Evolutionary conservation across 2,797 vertebrate genomes (phyloP), one percentile per base, ranked within the genome.

Genomic region (Scyliorhinus canicula): DNA sequence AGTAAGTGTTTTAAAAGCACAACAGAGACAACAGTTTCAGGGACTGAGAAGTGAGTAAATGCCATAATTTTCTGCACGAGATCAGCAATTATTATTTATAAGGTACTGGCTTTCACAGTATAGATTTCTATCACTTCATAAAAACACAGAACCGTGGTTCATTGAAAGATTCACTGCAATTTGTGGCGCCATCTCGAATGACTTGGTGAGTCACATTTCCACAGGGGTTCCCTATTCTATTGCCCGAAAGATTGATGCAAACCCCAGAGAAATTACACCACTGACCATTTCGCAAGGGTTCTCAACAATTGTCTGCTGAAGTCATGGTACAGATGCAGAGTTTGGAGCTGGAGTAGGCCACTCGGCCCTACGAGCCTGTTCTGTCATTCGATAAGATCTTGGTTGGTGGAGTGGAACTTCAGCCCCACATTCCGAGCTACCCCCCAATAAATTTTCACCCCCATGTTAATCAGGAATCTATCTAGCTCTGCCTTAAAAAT

Each of bases 91-190:
- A 21, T 31, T 40, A 82, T 26, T 4, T 82, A 47, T 47, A 65
- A 28, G n/a, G 19, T 26, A 4, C 88, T 63, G 21, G 8, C 21
- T 91, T 88, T 91, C 57, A 63, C 8, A 26, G n/a, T 11, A 11
- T 16, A 91, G 88, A 91, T 91, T 91, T 60, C 40, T 91, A 91
- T 65, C 88, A 91, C 40, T 24, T 82, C 44, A 47, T 47, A 82
- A 82, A 82, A 19, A 1, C 21, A 82, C 21, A 47, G 26, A 82
- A 82, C 40, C 44, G 24, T 26, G 44, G 79, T 47, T 82, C 44
- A 47, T 82, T 82, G 40, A 82, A 44, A 82, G 44, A 82, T 82
- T 82, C 79, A 82, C 6, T 26, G 21, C 47, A 44, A 47, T 82
- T 82, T 47, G 40, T 82, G 79, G 21, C 21, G 40, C 79, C 79